phyloP scores from a whole-genome alignment of 1,140 invertebrate species.

The Andrena cerasifolii region DNA sequence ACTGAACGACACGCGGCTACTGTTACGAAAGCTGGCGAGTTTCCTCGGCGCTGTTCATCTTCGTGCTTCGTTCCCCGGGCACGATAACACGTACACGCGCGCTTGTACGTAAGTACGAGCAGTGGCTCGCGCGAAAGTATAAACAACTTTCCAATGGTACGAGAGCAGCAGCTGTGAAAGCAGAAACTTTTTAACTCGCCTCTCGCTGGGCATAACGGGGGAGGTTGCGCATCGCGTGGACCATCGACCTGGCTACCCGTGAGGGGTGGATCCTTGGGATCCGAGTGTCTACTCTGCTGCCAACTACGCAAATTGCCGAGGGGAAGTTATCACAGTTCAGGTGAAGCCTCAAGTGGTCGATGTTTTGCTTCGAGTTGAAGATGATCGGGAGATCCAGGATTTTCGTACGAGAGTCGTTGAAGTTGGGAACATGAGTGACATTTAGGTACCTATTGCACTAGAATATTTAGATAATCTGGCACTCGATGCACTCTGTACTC shows the following conservation, averaged over 20 bases:
- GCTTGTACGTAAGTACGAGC: not conserved
- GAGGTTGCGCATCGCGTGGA: constrained; percentile 12
- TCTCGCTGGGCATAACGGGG: constrained; percentile 33
- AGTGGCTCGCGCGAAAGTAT: constrained; percentile 48
- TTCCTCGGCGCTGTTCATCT: constrained; percentile 20
- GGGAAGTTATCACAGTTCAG: no score
- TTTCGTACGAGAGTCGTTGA: no score
- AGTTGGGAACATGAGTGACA: no score
- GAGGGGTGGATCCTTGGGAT: not conserved
- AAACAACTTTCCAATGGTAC: constrained; percentile 65
- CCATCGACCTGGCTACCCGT: not conserved
- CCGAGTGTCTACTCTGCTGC: no score
- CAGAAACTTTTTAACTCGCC: constrained; percentile 60
- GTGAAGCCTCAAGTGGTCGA: no score
- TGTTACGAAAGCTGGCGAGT: constrained; percentile 55
- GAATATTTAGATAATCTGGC: no score
- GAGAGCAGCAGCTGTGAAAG: constrained; percentile 65
- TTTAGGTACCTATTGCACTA: no score
- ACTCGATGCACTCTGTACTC: no score
- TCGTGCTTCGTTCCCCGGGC: constrained; percentile 15
- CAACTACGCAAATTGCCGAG: no score
- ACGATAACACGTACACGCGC: constrained; percentile 49
- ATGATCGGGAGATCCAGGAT: no score
- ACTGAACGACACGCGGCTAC: constrained; percentile 48
- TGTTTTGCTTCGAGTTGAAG: no score